Base-by-base conservation (phyloP, 92 coral and sea anemone species). In the Virgularia gustaviana region DNA sequence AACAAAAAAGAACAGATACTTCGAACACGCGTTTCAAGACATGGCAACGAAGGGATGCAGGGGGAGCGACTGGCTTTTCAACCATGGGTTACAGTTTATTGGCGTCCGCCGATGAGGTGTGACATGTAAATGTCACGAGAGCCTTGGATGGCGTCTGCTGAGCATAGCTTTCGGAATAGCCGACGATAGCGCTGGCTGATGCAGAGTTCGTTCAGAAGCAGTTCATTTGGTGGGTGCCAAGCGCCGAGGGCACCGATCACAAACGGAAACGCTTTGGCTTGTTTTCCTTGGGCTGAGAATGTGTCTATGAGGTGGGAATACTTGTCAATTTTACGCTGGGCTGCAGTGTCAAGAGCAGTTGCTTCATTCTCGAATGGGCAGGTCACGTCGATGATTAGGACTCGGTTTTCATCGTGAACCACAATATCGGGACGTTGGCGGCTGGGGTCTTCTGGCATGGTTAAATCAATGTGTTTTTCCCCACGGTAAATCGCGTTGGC, bases 331-430 rank as follows among this genome's bases (percentile, higher is more conserved):
- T 72, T 55, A 20, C 65, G 12, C 20, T 4, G 12, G 4, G 39
- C 78, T 3, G 64, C 66, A 4, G 7, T 44, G 30, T 37, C 36
- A 11, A 53, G 49, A 25, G 57, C 63, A 10, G 28, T 54, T 0
- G 36, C 44, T 23, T 60, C 66, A 72, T 72, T 72, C 9, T 72
- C 78, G 36, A 72, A 72, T 1, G 78, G 78, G 35, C 78, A 56
- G 0, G 78, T 53, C 0, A 71, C 35, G 58, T 53, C 77, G 38
- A 71, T 71, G 15, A 71, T 53, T 20, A 28, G 10, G 27, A 57
- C 66, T 35, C 57, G 36, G 35, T 33, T 31, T 36, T 54, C 65
- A 57, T 55, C 78, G 2, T 25, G 18, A 13, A 72, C 22, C 12
- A 72, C 65, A 15, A 72, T 31, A 16, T 72, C 78, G 6, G 67